Conservation (phyloP, 2,797 vertebrate species). For the Enteromius trimaculatus region DNA sequence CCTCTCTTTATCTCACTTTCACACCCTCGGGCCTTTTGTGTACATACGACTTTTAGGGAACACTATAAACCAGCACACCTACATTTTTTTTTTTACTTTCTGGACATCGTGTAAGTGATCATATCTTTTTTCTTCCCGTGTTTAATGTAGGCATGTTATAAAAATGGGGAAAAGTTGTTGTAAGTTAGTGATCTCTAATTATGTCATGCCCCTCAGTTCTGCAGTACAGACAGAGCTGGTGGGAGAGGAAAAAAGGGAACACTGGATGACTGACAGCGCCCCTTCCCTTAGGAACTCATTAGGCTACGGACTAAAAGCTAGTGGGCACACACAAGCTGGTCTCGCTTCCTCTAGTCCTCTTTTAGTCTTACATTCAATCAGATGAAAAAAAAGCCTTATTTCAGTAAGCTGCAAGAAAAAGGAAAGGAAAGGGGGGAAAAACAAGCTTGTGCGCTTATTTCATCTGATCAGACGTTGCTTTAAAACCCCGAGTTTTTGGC, state of each 20-base stretch:
- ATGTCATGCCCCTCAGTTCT: slow-evolving; percentile 99
- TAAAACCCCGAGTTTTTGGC: slow-evolving; percentile 68
- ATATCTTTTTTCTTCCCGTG: neutral
- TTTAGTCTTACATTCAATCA: slow-evolving; percentile 79
- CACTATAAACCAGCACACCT: neutral
- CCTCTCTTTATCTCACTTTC: slow-evolving; percentile 69
- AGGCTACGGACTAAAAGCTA: slow-evolving; percentile 86
- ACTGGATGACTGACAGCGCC: slow-evolving; percentile 89
- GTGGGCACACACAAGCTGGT: slow-evolving; percentile 79
- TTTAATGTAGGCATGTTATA: slow-evolving; percentile 26
- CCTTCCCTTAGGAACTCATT: slow-evolving; percentile 99
- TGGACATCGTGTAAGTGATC: slow-evolving; percentile 7
- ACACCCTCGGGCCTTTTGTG: neutral
- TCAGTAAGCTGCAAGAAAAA: slow-evolving; percentile 68
- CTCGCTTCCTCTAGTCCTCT: slow-evolving; percentile 77
- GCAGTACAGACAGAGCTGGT: slow-evolving; percentile 83
- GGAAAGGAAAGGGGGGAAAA: slow-evolving; percentile 56
- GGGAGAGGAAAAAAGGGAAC: slow-evolving; percentile 66
- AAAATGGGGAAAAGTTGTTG: slow-evolving; percentile 70
- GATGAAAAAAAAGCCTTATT: slow-evolving; percentile 76
- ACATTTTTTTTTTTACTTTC: neutral
- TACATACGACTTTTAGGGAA: neutral
- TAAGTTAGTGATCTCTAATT: slow-evolving; percentile 95
- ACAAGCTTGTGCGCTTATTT: slow-evolving; percentile 73
- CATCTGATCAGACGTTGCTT: slow-evolving; percentile 75